These are phyloP conservation scores for Eristalinus aeneus DNA, from an alignment of 2,888 invertebrate species.

Conservation along the genomic window DNA sequence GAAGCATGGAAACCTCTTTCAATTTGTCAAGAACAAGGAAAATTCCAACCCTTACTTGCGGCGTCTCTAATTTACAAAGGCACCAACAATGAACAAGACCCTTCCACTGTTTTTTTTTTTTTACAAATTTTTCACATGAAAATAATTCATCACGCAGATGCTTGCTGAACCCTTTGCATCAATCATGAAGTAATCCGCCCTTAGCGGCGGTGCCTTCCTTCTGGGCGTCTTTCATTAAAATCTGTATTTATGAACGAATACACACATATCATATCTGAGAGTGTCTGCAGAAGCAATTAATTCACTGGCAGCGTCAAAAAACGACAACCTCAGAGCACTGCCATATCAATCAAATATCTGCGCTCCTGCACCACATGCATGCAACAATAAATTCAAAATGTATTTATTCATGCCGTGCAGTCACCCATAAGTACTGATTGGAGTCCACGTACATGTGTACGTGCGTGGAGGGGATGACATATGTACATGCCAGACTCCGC, in stretches of 20 bases:
- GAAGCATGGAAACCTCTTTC: not conserved
- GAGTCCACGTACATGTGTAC: not conserved
- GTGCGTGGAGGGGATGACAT: not conserved
- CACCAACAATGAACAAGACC: not conserved
- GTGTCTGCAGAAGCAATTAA: constrained; percentile 1
- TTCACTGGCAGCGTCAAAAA: not conserved
- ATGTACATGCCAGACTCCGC: not conserved
- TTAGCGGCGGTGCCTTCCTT: not conserved
- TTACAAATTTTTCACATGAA: not conserved
- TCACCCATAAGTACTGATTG: not conserved
- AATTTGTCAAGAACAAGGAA: not conserved
- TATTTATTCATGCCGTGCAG: constrained; percentile 48
- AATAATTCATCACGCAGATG: not conserved
- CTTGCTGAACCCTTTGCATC: not conserved
- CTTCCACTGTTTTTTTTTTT: not conserved
- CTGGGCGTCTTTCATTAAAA: not conserved
- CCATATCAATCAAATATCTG: constrained; percentile 30
- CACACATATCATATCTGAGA: not conserved
- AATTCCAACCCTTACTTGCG: not conserved
- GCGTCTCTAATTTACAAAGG: not conserved
- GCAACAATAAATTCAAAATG: constrained; percentile 34
- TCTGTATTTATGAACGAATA: not conserved
- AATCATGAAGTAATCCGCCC: not conserved
- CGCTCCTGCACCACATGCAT: constrained; percentile 1
- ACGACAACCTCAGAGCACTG: not conserved